Conservation (phyloP, 2,113 vertebrate species). For the Octodon degus region DNA sequence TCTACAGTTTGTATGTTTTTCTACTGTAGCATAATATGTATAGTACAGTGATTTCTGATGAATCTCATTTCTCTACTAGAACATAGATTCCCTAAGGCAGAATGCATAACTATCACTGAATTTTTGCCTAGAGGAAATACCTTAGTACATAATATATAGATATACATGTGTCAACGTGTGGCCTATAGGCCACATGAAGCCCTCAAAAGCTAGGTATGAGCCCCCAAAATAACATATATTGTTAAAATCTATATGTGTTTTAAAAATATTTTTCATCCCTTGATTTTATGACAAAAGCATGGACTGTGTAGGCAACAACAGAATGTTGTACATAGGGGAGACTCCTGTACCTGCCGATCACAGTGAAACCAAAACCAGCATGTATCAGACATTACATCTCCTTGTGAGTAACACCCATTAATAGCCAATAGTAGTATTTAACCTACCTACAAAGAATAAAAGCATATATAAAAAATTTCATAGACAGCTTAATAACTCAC, state of each 20-base stretch:
- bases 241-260: neutral
- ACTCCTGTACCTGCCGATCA: neutral
- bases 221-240: neutral
- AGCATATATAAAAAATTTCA: neutral
- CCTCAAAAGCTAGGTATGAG: neutral
- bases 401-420: neutral
- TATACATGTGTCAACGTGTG: neutral
- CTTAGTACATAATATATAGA: neutral
- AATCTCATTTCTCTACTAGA: neutral
- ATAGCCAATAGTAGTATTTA: neutral
- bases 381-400: neutral
- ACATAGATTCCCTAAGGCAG: neutral
- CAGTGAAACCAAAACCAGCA: neutral
- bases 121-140: slow-evolving; percentile 23
- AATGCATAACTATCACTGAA: neutral
- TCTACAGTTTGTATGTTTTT: neutral
- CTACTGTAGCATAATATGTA: neutral
- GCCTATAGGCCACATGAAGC: neutral
- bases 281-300: neutral
- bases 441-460: neutral
- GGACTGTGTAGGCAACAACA: neutral
- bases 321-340: neutral
- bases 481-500: neutral
- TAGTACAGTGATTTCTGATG: neutral
- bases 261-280: neutral